A percentile compares a stretch with the other conserved stretches of the same genome.
These are phyloP conservation scores for Columba livia DNA, from an alignment of 2,113 vertebrate species.

Conservation along the genomic window DNA sequence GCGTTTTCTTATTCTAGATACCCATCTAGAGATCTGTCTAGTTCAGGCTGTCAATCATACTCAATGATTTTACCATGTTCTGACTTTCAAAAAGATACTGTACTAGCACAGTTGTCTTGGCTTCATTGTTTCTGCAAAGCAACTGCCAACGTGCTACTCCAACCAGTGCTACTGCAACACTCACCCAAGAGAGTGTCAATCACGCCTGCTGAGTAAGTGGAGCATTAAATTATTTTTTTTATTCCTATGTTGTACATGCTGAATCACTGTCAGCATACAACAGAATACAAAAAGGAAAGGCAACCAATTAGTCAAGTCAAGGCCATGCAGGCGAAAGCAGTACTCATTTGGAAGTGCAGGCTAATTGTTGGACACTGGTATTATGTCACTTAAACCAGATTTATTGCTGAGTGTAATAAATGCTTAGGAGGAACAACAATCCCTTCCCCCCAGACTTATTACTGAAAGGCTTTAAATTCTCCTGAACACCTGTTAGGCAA, in stretches of 20 bases:
- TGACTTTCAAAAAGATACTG: not conserved
- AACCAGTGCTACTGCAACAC: not conserved
- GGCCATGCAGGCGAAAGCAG: not conserved
- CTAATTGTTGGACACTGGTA: constrained; percentile 21
- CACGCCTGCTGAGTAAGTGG: constrained; percentile 24
- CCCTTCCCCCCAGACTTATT: not conserved
- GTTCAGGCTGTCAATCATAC: constrained; percentile 36
- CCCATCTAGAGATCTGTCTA: not conserved
- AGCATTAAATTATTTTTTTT: constrained; percentile 58
- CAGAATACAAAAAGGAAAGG: constrained; percentile 20
- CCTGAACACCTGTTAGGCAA: not conserved
- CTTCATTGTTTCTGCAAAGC: not conserved
- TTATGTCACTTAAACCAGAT: not conserved
- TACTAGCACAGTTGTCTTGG: constrained; percentile 31
- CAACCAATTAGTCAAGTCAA: constrained; percentile 41
- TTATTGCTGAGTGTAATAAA: not conserved
- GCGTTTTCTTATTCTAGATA: not conserved
- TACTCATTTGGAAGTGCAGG: constrained; percentile 4
- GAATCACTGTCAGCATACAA: constrained; percentile 51
- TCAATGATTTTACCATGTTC: not conserved
- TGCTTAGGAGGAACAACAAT: not conserved
- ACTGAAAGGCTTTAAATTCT: not conserved
- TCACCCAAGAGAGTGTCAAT: constrained; percentile 42
- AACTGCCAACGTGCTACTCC: not conserved
- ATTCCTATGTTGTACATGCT: constrained; percentile 42